Conservation (phyloP, 2,113 vertebrate species). For the Toxostoma redivivum region DNA sequence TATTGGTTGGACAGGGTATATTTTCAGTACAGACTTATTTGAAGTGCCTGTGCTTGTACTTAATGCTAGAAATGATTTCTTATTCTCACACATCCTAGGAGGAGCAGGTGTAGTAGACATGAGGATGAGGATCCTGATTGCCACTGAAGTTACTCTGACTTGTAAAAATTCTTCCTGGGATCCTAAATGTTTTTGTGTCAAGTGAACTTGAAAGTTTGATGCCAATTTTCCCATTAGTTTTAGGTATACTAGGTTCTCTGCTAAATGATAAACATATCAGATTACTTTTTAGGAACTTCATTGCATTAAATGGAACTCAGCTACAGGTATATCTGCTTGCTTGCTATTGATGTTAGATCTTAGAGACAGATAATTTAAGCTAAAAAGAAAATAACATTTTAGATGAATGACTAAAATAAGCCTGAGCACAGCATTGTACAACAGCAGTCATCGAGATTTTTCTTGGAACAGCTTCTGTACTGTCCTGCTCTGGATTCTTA, state of each 20-base stretch:
- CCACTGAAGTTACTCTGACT: background rate
- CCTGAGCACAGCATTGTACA: background rate
- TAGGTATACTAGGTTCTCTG: background rate
- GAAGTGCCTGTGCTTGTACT: background rate
- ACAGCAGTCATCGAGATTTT: background rate
- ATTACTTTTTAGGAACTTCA: background rate
- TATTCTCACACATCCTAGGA: background rate
- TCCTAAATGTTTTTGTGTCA: background rate
- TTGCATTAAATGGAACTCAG: background rate
- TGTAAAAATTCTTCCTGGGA: background rate
- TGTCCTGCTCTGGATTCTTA: background rate
- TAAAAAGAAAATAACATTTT: background rate
- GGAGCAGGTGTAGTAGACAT: background rate
- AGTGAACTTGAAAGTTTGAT: background rate
- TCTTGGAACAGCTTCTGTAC: background rate
- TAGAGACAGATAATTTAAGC: background rate
- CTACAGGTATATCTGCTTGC: background rate
- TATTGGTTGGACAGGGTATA: background rate
- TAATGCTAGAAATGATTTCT: background rate
- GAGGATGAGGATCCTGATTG: background rate
- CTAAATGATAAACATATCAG: background rate
- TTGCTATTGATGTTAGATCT: background rate
- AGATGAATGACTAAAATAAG: background rate
- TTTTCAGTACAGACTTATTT: background rate
- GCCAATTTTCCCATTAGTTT: background rate